These are phyloP conservation scores for Epizoanthus illoricatus DNA, from an alignment of 92 coral and sea anemone species.

Conservation along the genomic window DNA sequence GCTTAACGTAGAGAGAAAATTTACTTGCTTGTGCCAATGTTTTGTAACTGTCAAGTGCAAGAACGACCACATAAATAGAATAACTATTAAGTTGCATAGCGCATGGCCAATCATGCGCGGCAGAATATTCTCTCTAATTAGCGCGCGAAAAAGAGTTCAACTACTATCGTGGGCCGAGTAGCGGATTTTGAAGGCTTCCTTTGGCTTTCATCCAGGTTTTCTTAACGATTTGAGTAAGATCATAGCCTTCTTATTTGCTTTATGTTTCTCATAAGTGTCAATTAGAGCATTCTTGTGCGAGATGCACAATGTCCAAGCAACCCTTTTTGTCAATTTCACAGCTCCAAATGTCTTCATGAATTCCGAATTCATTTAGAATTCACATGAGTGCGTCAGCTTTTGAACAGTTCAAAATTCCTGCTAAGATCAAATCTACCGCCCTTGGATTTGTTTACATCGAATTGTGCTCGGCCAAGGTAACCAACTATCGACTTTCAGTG, in stretches of 20 bases:
- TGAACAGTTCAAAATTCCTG: conserved; percentile 1
- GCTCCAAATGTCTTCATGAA: conserved; percentile 33
- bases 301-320: conserved; percentile 26
- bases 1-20: not conserved
- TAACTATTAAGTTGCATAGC: conserved; percentile 25
- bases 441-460: not conserved
- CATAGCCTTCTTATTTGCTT: not conserved
- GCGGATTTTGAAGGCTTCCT: not conserved
- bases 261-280: conserved; percentile 9
- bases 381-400: conserved; percentile 21
- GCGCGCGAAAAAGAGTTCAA: not conserved
- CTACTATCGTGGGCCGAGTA: not conserved
- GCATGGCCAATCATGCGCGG: conserved; percentile 21
- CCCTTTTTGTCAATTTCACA: conserved; percentile 46
- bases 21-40: conserved; percentile 30
- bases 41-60: conserved; percentile 45
- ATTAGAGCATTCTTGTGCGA: conserved; percentile 13
- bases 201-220: not conserved
- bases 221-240: not conserved
- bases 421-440: not conserved
- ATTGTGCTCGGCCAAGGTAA: not conserved
- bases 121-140: not conserved
- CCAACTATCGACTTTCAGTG: conserved; percentile 5
- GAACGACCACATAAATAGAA: conserved; percentile 34
- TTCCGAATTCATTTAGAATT: conserved; percentile 37